phyloP scores from a whole-genome alignment of 1,140 invertebrate species.

The Mycetomoellerius zeteki region DNA sequence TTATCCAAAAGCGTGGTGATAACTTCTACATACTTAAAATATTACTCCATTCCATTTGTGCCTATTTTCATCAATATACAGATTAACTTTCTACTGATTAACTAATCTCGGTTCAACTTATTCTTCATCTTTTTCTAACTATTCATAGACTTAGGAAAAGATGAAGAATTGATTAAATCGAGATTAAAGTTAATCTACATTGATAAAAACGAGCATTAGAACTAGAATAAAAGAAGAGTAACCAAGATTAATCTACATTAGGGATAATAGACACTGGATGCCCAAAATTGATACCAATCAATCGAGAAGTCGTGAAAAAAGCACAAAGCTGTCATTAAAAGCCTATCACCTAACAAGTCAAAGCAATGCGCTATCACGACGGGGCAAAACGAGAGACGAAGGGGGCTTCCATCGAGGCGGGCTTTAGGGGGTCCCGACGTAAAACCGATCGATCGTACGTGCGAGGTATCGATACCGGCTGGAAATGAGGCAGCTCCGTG shows the following conservation, averaged over 20 bases:
- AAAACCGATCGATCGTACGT: slow-evolving; percentile 63
- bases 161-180: no score
- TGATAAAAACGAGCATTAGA: no score
- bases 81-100: no score
- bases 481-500: slow-evolving; percentile 73
- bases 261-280: background rate
- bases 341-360: slow-evolving; percentile 25
- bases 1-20: background rate
- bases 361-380: slow-evolving; percentile 21
- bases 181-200: no score
- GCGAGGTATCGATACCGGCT: slow-evolving; percentile 69
- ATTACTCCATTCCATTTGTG: background rate
- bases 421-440: slow-evolving; percentile 28
- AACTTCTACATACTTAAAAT: background rate
- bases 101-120: no score
- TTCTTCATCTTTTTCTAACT: no score
- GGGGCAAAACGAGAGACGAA: background rate
- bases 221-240: no score
- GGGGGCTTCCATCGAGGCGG: slow-evolving; percentile 16
- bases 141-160: no score
- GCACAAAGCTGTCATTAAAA: slow-evolving; percentile 21
- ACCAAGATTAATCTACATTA: no score
- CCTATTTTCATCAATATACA: no score
- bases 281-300: background rate
- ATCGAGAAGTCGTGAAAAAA: background rate